Percentiles rank a stretch among this genome's conserved stretches.
Conservation (phyloP, 2,797 vertebrate species). For the Cirrhinus molitorella region DNA sequence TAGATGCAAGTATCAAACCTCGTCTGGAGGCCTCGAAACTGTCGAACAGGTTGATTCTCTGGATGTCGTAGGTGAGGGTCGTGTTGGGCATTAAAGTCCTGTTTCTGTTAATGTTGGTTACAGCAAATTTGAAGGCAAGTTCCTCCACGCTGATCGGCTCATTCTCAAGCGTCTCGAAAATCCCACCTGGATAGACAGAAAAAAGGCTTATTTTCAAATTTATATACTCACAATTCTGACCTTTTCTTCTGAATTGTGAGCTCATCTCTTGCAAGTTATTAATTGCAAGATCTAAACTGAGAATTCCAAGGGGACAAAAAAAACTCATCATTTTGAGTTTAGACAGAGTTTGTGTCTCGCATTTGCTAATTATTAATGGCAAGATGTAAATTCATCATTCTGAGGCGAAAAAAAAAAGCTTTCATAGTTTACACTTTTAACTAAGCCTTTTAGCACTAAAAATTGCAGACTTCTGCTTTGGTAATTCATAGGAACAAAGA, state of each 20-base stretch:
- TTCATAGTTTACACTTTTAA: background rate
- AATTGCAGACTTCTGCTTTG: background rate
- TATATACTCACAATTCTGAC: background rate
- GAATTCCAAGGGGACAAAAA: too few species aligned
- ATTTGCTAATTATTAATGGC: background rate
- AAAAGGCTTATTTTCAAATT: background rate
- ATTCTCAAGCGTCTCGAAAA: constrained; percentile 98
- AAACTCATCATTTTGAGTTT: too few species aligned
- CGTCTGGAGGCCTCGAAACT: constrained; percentile 97
- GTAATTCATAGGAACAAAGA: background rate
- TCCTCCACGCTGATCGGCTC: constrained; percentile 96
- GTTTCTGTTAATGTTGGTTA: constrained; percentile 97
- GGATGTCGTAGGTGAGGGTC: constrained; percentile 98
- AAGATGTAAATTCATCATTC: background rate
- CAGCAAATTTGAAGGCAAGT: constrained; percentile 98
- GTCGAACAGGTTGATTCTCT: constrained; percentile 98
- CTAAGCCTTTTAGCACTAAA: background rate
- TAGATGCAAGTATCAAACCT: constrained; percentile 79
- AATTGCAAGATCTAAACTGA: background rate
- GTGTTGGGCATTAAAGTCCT: constrained; percentile 97
- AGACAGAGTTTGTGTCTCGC: background rate
- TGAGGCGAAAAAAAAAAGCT: background rate
- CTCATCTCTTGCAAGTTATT: background rate
- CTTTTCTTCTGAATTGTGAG: background rate
- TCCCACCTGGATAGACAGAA: constrained; percentile 86